These are phyloP conservation scores for Campoplex nolae DNA, from an alignment of 2,888 invertebrate species.

Conservation along the genomic window DNA sequence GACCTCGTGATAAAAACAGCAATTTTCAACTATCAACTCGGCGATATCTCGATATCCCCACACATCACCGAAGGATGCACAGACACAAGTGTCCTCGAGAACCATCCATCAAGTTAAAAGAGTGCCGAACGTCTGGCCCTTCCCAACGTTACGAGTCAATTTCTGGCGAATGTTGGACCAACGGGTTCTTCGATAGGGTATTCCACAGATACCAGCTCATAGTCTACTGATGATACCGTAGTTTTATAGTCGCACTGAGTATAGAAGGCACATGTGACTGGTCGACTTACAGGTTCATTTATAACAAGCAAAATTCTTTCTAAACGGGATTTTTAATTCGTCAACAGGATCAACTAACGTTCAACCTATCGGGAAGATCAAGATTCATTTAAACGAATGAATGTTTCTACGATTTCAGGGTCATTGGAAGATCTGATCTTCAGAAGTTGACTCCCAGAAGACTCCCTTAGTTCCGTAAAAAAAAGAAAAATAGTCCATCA, in stretches of 20 bases:
- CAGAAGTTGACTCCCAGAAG: background rate
- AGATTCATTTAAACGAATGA: background rate
- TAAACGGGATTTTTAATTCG: background rate
- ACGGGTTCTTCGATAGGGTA: background rate
- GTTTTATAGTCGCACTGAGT: conserved; percentile 20
- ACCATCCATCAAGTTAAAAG: conserved; percentile 71
- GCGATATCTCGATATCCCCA: conserved; percentile 31
- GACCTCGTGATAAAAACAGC: conserved; percentile 6
- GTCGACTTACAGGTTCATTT: conserved; percentile 5
- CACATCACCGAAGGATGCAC: conserved; percentile 34
- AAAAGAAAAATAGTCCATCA: background rate
- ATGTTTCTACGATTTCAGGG: background rate
- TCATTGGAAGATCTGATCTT: background rate
- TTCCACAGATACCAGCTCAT: conserved; percentile 21
- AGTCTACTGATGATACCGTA: conserved; percentile 27
- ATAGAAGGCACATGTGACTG: background rate
- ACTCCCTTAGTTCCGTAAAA: background rate
- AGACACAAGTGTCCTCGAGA: conserved; percentile 58
- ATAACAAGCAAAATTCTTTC: background rate
- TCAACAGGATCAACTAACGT: background rate
- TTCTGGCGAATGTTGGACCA: conserved; percentile 55
- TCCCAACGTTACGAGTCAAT: conserved; percentile 71
- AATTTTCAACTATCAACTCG: conserved; percentile 16
- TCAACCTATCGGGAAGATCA: too few relatives aligned
- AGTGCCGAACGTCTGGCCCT: conserved; percentile 56